Evolutionary conservation across 2,888 invertebrate species (phyloP).

Genomic region (Temnothorax rugatulus): DNA sequence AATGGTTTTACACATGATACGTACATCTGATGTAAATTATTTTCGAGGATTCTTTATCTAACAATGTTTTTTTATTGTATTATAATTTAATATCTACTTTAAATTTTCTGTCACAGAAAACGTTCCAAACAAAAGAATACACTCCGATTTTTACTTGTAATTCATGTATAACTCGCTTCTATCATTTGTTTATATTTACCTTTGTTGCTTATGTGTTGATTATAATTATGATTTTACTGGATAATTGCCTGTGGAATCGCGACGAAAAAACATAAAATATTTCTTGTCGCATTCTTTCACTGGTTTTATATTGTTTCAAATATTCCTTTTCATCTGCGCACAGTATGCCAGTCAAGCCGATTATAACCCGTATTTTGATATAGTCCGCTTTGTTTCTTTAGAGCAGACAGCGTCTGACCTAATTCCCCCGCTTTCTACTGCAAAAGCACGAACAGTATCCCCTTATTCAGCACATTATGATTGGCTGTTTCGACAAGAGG

Average conservation of each 20-base stretch:
- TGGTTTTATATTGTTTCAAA: background rate
- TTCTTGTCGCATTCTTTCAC: background rate
- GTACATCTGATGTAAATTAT: conserved; percentile 15
- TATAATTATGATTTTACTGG: background rate
- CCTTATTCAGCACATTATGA: conserved; percentile 53
- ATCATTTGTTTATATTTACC: background rate
- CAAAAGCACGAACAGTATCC: conserved; percentile 29
- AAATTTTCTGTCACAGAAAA: conserved; percentile 18
- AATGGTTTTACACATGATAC: conserved; percentile 28
- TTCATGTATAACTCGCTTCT: background rate
- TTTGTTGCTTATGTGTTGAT: background rate
- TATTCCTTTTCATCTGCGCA: background rate
- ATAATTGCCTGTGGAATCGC: background rate
- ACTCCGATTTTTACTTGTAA: background rate
- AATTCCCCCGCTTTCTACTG: conserved; percentile 51
- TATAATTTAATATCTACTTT: background rate
- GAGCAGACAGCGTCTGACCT: conserved; percentile 52
- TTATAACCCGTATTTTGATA: conserved; percentile 32
- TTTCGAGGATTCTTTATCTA: background rate
- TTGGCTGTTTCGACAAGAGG: conserved; percentile 34
- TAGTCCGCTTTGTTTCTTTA: conserved; percentile 21
- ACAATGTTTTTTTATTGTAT: background rate
- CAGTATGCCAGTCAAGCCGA: conserved; percentile 19
- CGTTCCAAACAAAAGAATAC: background rate
- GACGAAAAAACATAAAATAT: background rate